phyloP scores from a whole-genome alignment of 2,797 vertebrate species.

The Euthynnus affinis region DNA sequence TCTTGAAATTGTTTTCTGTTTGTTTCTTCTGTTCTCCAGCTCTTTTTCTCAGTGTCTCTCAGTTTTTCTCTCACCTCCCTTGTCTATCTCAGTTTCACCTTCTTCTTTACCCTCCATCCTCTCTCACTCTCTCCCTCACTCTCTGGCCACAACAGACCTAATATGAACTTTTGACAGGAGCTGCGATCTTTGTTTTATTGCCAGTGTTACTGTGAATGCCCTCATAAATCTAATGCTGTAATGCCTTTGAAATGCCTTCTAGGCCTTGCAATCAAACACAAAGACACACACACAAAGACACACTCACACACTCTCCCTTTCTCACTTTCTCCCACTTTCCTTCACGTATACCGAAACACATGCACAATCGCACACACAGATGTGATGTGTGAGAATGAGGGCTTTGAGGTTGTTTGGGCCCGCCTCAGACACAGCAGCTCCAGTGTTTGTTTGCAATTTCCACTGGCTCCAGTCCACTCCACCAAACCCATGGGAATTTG shows the following conservation, averaged over 20 bases:
- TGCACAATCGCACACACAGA: conserved; percentile 61
- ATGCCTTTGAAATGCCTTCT: conserved; percentile 72
- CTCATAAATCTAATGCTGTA: conserved; percentile 74
- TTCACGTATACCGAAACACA: conserved; percentile 51
- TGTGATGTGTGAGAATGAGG: conserved; percentile 72
- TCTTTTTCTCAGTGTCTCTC: conserved; percentile 37
- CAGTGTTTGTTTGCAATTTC: conserved; percentile 81
- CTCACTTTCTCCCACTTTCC: conserved; percentile 40
- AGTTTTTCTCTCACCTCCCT: conserved; percentile 26
- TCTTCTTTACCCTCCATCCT: conserved; percentile 8
- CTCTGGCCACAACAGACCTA: conserved; percentile 66
- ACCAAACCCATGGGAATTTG: conserved; percentile 81
- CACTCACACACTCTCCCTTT: conserved; percentile 18
- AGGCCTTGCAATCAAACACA: conserved; percentile 45
- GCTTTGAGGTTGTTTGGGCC: conserved; percentile 78
- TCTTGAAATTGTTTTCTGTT: conserved; percentile 54
- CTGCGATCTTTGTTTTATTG: conserved; percentile 77
- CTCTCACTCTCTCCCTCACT: conserved; percentile 27
- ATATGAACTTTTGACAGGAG: conserved; percentile 81
- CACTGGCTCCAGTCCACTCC: conserved; percentile 78
- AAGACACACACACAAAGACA: conserved; percentile 6
- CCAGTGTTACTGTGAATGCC: conserved; percentile 70
- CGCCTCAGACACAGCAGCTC: conserved; percentile 74
- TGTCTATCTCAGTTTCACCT: conserved; percentile 41
- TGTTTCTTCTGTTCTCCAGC: conserved; percentile 42